Base-by-base conservation (phyloP, 2,113 vertebrate species). In the Felis chaus region DNA sequence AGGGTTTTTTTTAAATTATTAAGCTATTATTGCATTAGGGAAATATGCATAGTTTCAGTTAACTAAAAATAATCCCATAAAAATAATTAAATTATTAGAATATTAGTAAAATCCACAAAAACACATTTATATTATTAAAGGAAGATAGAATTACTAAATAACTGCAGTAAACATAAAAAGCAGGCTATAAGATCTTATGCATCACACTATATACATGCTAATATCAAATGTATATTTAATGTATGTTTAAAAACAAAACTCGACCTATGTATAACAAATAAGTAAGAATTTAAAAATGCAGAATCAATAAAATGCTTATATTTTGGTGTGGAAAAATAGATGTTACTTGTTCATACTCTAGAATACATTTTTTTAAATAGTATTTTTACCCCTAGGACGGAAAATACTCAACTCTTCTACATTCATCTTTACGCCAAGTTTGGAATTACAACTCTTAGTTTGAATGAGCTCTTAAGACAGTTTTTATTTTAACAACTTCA, bases 401-500 rank as follows among this genome's bases (percentile, higher is more conserved):
- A 91, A 78, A 71, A 55, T 31, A 71, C 7, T 91, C 55, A 16
- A 66, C 5, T 41, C 8, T 74, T 19, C 2, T 45, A 14, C 1
- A 16, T 57, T 55, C 55, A 63, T 65, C 57, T 90, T 90, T 84
- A 63, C 21, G 71, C 23, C 7, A 81, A 66, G 7, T 84, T 83
- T 95, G 19, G 61, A 85, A 92, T 88, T 66, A 39, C 1, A 50
- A 6, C 69, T 89, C 25, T 87, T 6, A 16, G 29, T 87, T 83
- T 71, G 66, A 94, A 69, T 86, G 81, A 82, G 11, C 27, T 73
- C 16, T 85, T 82, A 89, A 91, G 55, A 76, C 6, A 29, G 21
- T 71, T 81, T 92, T 83, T 57, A 79, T 68, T 86, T 94, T 78
- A 91, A 65, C 78, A 82, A n/a, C 36, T 90, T 79, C 31, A 83